Base-by-base conservation (phyloP, 2,797 vertebrate genomes). In the Cyprinodon diabolis region DNA sequence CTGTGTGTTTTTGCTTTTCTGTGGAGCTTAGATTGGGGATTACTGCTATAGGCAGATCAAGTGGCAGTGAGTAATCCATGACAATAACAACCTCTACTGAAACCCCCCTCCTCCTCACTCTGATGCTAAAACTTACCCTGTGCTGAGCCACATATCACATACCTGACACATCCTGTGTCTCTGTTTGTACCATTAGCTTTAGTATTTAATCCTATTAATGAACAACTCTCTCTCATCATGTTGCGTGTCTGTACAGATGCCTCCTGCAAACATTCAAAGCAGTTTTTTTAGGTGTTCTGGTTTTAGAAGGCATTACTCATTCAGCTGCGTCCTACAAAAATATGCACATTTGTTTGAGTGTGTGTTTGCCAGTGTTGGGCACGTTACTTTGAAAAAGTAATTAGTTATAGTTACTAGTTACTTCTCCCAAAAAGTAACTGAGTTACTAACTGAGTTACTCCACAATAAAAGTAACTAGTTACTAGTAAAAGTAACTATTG, bases 21-120 rank as follows among this genome's bases (percentile, higher is more conserved):
- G 91, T 56, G 55, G 77, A 85, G 90, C 90, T 91, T 90, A 91
- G 90, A 92, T 89, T 82, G 89, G 85, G 92, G 93, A 94, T 94
- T 93, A 94, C 83, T 62, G 86, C 90, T 91, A 88, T 85, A 90
- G 93, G 88, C 88, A 92, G 90, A 94, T 94, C 91, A 93, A 92
- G 90, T 92, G 90, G 89, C 90, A 90, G 83, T 87, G 91, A 91
- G 91, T 94, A 94, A 94, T 94, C 93, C 93, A 93, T 89, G 90
- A 94, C 91, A 93, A 92, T 90, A 91, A 92, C 87, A 90, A 87
- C 72, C 83, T 83, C 80, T 79, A 82, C 60, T 62, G 35, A 62
- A 62, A 40, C 79, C 79, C 87, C 79, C 73, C 84, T 55, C 78
- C 76, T 83, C 74, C 83, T 43, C 60, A 80, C 81, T 74, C 48